Base-by-base conservation (phyloP, 2,797 vertebrate genomes). In the Phoxinus dragarum region DNA sequence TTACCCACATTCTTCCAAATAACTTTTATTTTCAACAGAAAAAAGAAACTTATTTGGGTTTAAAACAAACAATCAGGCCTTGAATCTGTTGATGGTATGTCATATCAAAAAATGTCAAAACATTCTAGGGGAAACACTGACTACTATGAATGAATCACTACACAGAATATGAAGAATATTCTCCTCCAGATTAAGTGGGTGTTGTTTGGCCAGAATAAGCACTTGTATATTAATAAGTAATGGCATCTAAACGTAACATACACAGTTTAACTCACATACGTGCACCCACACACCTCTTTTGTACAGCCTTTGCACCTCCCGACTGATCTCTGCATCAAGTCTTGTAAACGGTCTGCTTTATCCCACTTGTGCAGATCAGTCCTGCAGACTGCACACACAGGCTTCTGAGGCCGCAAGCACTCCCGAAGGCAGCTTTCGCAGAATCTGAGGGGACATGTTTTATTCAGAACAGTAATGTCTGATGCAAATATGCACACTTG, bases 311-410 rank as follows among this genome's bases (percentile, higher is more conserved):
- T 98, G 93, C 98, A 99, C 11, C 96, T 94, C n/a, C 96, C 94
- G 89, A 96, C 94, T 40, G 96, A 96, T 14, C 87, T 94, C 79
- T 97, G 96, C 66, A 99, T 97, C 84, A 96, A 91, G 77, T 94
- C 94, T 90, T 99, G 98, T 74, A 99, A 88, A 75, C 97, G 96
- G 56, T 89, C 85, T n/a, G 96, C 97, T 93, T 93, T 96, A 79
- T 93, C 93, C 86, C 96, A 98, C 49, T 95, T 90, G 0, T 92
- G 91, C 88, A 98, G 92, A 27, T 95, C 91, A 16, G 96, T 94
- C 91, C 98, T 96, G 91, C 98, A 99, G 86, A 99, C 98, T 0
- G 98, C 98, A 89, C 98, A 99, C 21, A 98, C 96, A 0, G 98
- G 97, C 87, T 97, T 97, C 90, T 98, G 97, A 80, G 97, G 97